Evolutionary conservation across 2,888 invertebrate genomes (phyloP), one percentile per base, ranked within the genome.

Genomic region (Eumerus sabulonum): DNA sequence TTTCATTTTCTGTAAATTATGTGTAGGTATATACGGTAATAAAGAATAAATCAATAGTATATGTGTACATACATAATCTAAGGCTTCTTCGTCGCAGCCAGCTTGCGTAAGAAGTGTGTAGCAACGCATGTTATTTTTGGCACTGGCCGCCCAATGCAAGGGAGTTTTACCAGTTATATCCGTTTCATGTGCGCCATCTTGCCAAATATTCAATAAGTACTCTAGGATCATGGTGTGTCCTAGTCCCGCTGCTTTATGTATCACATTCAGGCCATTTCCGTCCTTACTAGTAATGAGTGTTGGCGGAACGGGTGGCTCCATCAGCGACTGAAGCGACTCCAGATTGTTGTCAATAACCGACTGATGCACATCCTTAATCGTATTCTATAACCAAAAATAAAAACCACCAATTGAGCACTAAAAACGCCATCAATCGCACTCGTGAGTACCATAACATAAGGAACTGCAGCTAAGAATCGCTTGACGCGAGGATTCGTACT

Each of bases 21-120:
- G n/a, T n/a, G n/a, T n/a, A n/a, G n/a, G n/a, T n/a, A n/a, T n/a
- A n/a, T n/a, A 79, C 42, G 45, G 54, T 57, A 18, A 71, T 53
- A 13, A n/a, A 36, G 7, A 36, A 36, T 36, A 36, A 36, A 36
- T 36, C 11, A n/a, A n/a, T n/a, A n/a, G n/a, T n/a, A n/a, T n/a
- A n/a, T n/a, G n/a, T n/a, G n/a, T n/a, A n/a, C n/a, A n/a, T n/a
- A 97, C 97, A 88, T 94, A 94, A 88, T 98, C 98, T 44, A 94
- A 90, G 64, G 93, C 92, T 82, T 93, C 93, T 88, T 96, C 95
- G 85, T 96, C 96, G 16, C 96, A 96, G 35, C 97, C 97, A 18
- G 94, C 91, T 82, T 93, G 93, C 36, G 95, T 91, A 11, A 98
- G 91, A 63, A 94, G 92, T 84, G 94, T 92, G 85, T 93, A 97